Base-by-base conservation (phyloP, 2,113 vertebrate species). In the Semicossyphus pulcher region DNA sequence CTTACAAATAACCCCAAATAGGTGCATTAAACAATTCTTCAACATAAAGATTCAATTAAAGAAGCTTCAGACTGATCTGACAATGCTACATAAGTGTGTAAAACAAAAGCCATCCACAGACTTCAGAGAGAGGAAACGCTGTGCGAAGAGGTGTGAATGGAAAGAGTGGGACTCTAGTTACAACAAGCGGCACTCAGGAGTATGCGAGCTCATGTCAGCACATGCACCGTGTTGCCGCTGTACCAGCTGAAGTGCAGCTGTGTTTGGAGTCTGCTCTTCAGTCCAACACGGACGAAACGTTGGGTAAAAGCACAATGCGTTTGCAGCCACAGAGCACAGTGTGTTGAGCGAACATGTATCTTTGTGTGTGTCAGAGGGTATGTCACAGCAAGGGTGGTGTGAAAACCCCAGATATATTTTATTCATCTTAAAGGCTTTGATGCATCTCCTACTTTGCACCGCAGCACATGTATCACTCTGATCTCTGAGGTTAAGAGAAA, bases 161-260 rank as follows among this genome's bases (percentile, higher is more conserved):
- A 87, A 82, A 74, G 56, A 76, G 44, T 18, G 37, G 52, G 72
- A 84, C 72, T 87, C 72, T 56, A 60, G 75, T 84, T 85, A 52
- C 56, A 85, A 88, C 72, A 85, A 67, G 81, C 72, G 2, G 39
- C 10, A 31, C 64, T 51, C 15, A 3, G 5, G 78, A 85, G 66
- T 85, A 81, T 81, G 87, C 48, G 28, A 7, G 37, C 83, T 92
- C 93, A 80, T 91, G 87, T 92, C 91, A 66, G 80, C 86, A 91
- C 94, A 92, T 69, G 92, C 88, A 88, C 48, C 21, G 59, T 5
- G 39, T 34, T 67, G 68, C 82, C 41, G 61, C 59, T 54, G 72
- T 62, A 88, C 88, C 90, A 91, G 87, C 91, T 83, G 86, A 90
- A 81, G 72, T 49, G 84, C 93, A 94, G 93, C 92, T 93, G 90